Evolutionary conservation across 2,888 invertebrate genomes (phyloP), one percentile per base, ranked within the genome.

Genomic region (Ashinkailepas kermadecensis): DNA sequence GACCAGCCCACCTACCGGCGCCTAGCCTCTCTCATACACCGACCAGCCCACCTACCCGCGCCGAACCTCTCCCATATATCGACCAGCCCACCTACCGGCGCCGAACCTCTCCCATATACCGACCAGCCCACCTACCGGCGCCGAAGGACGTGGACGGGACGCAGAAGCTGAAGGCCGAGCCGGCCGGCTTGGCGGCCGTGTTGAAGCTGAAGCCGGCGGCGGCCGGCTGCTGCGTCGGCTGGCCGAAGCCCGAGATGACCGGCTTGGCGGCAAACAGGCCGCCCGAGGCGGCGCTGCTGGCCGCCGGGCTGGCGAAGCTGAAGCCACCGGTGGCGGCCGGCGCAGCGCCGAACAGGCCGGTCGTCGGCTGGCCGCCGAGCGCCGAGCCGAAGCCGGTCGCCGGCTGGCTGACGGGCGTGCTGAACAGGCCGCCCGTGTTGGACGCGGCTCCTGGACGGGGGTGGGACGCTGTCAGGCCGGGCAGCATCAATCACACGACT

Each of bases 271-370:
- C 83, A 54, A 80, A 59, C 54, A 74, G 70, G 65, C 79, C 56
- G 80, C 65, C 82, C 58, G 85, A 6, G 8, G 86, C 85, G 13
- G 87, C 86, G 18, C 87, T 86, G 15, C 82, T 83, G 25, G 81
- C 59, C 64, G 80, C 80, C 56, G 81, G 74, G 25, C 64, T 21
- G 56, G 67, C 81, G 57, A 82, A 82, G n/a, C 78, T 54, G 80
- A 81, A 80, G 67, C 80, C 74, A 57, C 80, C 81, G 58, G 85
- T 8, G 18, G 70, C 81, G 81, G 80, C 83, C 83, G 21, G 67
- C 80, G 84, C 25, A 83, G 82, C 84, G 56, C 90, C 90, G 85
- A 92, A 92, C 9, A 92, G 86, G 25, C 84, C 84, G 6, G 88
- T 88, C 86, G 87, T 89, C 23, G 79, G 79, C 79, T 79, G 79